Base-by-base conservation (phyloP, 2,797 vertebrate species). In the Megaceryle alcyon region DNA sequence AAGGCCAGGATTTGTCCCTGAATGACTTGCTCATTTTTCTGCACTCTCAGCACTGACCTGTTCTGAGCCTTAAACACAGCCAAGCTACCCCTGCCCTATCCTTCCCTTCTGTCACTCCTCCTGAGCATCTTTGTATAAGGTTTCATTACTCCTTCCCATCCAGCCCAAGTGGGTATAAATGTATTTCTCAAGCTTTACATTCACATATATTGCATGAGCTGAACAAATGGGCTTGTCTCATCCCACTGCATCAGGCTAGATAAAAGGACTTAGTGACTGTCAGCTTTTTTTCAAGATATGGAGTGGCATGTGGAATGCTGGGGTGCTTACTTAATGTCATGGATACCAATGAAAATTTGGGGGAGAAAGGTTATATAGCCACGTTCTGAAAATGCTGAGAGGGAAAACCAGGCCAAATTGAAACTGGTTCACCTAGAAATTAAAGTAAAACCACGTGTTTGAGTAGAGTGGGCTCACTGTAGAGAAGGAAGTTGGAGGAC, bases 211-310 rank as follows among this genome's bases (percentile, higher is more conserved):
- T 68, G n/a, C 23, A 33, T 14, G 56, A 51, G 46, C 75, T 80
- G 68, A 26, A 2, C 39, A 49, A 72, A n/a, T 10, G 63, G 33
- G 11, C 22, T 77, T 28, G 0, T 60, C 43, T 5, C 3, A 17
- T 68, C 35, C 20, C 20, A 6, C 22, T 53, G n/a, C 25, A 1
- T 9, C 54, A 21, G 44, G 41, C 29, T 21, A 75, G 49, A 18
- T 31, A 12, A 18, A 48, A 92, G 18, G 11, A 2, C 17, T 5
- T 11, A 5, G 14, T 8, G 21, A 15, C 35, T 59, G 23, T 57
- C 33, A 39, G 6, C 0, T 49, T 60, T 14, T 46, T 26, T 26
- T n/a, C 14, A 21, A 19, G 46, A 7, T 29, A 26, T 0, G 0
- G 14, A 49, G 54, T 29, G 10, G 11, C 35, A 10, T 22, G 22